Evolutionary conservation across 1,140 invertebrate genomes (phyloP).

Genomic region (Zelostemma sp.): DNA sequence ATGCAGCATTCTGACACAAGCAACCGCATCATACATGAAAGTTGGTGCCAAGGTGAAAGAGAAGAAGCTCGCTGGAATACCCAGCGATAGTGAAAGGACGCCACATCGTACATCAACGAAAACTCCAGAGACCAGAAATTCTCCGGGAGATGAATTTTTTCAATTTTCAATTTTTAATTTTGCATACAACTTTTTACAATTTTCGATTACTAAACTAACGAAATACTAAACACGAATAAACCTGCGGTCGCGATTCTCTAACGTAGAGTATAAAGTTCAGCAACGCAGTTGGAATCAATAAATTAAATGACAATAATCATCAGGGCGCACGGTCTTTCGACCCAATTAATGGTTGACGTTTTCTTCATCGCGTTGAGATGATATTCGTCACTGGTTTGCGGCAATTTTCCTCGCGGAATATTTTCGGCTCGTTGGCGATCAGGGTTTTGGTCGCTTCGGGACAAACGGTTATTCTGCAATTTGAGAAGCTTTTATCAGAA

Average conservation of each 20-base stretch:
- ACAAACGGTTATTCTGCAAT: conserved; percentile 66
- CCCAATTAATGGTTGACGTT: neutral
- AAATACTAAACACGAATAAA: neutral
- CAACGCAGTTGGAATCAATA: conserved; percentile 24
- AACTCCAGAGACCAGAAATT: conserved; percentile 11
- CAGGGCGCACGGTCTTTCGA: neutral
- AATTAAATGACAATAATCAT: conserved; percentile 29
- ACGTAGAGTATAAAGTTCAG: conserved; percentile 9
- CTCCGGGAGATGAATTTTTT: neutral
- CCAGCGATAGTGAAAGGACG: conserved; percentile 58
- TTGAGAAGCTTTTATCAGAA: conserved; percentile 26
- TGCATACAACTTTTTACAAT: neutral
- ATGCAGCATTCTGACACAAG: conserved; percentile 7
- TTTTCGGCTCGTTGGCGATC: conserved; percentile 62
- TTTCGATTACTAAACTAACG: neutral
- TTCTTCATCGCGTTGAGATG: conserved; percentile 52
- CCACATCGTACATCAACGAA: conserved; percentile 24
- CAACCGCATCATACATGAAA: conserved; percentile 44
- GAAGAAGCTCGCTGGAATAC: conserved; percentile 33
- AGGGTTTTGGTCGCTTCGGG: conserved; percentile 58
- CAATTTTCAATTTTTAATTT: neutral
- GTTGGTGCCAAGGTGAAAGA: conserved; percentile 49
- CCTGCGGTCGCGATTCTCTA: neutral
- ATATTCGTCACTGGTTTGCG: conserved; percentile 46
- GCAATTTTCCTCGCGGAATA: conserved; percentile 61